phyloP scores from a whole-genome alignment of 2,888 invertebrate species.

The Eupithecia tripunctaria region DNA sequence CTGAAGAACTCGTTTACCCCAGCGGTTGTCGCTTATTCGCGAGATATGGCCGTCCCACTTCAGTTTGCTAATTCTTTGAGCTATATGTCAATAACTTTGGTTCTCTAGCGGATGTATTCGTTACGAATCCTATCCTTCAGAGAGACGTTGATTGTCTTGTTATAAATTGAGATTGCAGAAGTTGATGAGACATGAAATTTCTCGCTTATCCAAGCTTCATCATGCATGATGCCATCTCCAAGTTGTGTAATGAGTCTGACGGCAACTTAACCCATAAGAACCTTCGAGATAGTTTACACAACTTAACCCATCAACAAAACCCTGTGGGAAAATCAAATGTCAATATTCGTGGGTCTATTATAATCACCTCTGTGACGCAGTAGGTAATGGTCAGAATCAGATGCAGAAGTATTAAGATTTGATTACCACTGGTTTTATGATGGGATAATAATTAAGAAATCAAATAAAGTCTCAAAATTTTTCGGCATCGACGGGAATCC shows the following conservation, averaged over 20 bases:
- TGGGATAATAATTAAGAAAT: too few relatives aligned
- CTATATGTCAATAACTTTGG: too few relatives aligned
- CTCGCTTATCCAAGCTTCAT: constrained; percentile 1
- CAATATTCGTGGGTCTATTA: constrained; percentile 28
- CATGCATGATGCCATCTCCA: constrained; percentile 6
- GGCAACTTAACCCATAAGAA: constrained; percentile 2
- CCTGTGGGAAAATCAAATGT: constrained; percentile 13
- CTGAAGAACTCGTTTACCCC: too few relatives aligned
- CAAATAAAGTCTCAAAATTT: too few relatives aligned
- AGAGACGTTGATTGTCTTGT: constrained; percentile 7
- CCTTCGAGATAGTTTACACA: constrained; percentile 3
- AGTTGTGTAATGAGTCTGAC: constrained; percentile 14
- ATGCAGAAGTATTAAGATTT: not conserved
- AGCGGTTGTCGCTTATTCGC: too few relatives aligned
- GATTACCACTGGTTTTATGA: not conserved
- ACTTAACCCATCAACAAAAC: constrained; percentile 21
- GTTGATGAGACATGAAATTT: constrained; percentile 14
- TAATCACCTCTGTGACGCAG: constrained; percentile 1
- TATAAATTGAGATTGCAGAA: constrained; percentile 9
- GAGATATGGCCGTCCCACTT: too few relatives aligned
- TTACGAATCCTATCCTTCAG: too few relatives aligned
- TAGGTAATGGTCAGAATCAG: not conserved
- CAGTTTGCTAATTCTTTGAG: too few relatives aligned
- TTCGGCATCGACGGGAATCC: too few relatives aligned
- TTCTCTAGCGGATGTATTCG: too few relatives aligned